Evolutionary conservation across 2,113 vertebrate genomes (phyloP).

Genomic region (Catharus minimus): DNA sequence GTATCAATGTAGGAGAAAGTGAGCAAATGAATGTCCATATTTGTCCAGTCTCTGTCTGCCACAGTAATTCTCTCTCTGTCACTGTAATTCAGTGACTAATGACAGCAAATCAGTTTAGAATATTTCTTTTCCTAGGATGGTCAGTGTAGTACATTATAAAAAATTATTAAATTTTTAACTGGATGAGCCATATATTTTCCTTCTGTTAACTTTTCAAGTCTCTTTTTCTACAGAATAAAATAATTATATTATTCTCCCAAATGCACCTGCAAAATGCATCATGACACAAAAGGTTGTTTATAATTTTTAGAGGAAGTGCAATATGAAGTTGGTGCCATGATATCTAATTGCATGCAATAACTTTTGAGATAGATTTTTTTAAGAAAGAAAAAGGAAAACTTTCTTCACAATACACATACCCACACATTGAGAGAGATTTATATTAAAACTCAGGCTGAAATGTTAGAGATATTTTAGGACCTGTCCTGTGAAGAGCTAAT

Average conservation of each 20-base stretch:
- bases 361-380: neutral
- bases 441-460: neutral
- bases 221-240: neutral
- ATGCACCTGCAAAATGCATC: rapidly evolving
- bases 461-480: conserved; percentile 1
- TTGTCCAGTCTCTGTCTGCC: neutral
- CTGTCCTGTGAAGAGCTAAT: neutral
- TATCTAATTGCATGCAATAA: neutral
- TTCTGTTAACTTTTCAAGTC: neutral
- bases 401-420: neutral
- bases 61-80: neutral
- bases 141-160: neutral
- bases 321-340: neutral
- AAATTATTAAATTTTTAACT: neutral
- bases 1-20: neutral
- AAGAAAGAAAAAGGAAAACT: neutral
- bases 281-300: neutral
- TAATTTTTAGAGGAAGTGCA: neutral
- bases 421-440: neutral
- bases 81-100: neutral
- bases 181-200: neutral
- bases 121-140: neutral
- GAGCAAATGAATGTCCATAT: neutral
- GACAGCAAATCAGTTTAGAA: neutral
- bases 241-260: neutral